Conservation (phyloP, 2,113 vertebrate species). For the Bufo gargarizans region DNA sequence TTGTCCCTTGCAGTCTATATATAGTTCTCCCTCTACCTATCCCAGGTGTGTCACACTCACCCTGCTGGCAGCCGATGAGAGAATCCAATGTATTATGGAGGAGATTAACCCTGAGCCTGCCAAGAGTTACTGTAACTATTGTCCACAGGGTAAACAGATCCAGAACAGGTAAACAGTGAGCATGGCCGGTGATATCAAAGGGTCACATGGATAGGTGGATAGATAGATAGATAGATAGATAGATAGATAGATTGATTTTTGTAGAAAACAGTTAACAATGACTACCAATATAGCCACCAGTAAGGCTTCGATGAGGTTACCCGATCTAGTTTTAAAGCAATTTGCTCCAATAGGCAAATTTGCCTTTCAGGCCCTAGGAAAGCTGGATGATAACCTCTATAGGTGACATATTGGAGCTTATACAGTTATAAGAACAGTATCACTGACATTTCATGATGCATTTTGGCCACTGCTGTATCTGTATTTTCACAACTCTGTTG, state of each 20-base stretch:
- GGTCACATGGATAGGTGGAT: background rate
- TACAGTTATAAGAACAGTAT: background rate
- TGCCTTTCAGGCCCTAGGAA: background rate
- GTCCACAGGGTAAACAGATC: slow-evolving; percentile 16
- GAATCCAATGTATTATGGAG: slow-evolving; percentile 44
- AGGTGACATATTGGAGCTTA: background rate
- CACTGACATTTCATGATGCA: background rate
- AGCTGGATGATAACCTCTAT: background rate
- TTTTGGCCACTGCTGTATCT: background rate
- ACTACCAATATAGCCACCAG: too few species aligned
- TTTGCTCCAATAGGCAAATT: background rate
- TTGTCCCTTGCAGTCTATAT: slow-evolving; percentile 36
- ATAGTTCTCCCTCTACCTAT: slow-evolving; percentile 32
- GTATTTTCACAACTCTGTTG: background rate
- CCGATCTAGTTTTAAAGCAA: too few species aligned
- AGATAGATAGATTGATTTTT: background rate
- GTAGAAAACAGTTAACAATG: too few species aligned
- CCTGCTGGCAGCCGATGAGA: slow-evolving; percentile 32
- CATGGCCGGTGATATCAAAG: background rate
- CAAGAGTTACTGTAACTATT: slow-evolving; percentile 21
- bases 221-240: background rate
- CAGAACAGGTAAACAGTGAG: background rate
- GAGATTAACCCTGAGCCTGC: slow-evolving; percentile 9
- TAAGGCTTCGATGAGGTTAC: too few species aligned
- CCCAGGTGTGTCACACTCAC: slow-evolving; percentile 6